Conservation (phyloP, 2,797 vertebrate genomes). For the Urophycis tenuis region DNA sequence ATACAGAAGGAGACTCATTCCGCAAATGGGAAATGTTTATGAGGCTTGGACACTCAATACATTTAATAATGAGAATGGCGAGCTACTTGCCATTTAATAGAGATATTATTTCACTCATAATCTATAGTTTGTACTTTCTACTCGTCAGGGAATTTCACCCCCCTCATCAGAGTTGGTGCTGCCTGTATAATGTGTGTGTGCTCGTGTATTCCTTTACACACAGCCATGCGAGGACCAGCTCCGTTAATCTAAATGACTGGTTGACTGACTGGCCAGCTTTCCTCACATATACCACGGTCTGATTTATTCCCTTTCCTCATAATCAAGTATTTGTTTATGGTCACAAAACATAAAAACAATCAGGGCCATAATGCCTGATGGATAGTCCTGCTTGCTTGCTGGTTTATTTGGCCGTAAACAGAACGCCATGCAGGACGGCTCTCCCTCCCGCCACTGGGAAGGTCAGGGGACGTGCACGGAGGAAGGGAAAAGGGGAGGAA, state of each 20-base stretch:
- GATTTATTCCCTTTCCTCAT: conserved; percentile 71
- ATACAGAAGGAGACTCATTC: conserved; percentile 29
- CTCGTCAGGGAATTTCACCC: conserved; percentile 14
- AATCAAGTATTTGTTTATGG: conserved; percentile 79
- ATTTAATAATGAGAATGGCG: conserved; percentile 4
- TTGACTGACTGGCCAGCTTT: conserved; percentile 50
- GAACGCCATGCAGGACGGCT: conserved; percentile 61
- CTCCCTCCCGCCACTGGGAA: conserved; percentile 46
- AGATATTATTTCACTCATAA: neutral
- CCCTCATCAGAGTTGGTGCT: neutral
- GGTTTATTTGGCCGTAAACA: conserved; percentile 76
- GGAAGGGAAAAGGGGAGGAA: conserved; percentile 14
- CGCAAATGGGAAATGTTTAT: neutral
- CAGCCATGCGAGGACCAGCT: conserved; percentile 35
- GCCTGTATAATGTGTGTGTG: conserved; percentile 11
- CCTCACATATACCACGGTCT: conserved; percentile 52
- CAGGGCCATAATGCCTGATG: conserved; percentile 70
- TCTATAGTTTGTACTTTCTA: neutral
- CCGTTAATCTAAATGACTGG: conserved; percentile 67
- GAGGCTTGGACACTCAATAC: neutral
- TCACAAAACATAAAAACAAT: conserved; percentile 75
- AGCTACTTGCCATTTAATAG: conserved; percentile 6
- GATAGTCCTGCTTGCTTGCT: conserved; percentile 63
- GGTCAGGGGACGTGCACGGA: conserved; percentile 56
- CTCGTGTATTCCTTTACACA: conserved; percentile 12